Evolutionary conservation across 2,113 vertebrate genomes (phyloP).

Genomic region (Numenius arquata): DNA sequence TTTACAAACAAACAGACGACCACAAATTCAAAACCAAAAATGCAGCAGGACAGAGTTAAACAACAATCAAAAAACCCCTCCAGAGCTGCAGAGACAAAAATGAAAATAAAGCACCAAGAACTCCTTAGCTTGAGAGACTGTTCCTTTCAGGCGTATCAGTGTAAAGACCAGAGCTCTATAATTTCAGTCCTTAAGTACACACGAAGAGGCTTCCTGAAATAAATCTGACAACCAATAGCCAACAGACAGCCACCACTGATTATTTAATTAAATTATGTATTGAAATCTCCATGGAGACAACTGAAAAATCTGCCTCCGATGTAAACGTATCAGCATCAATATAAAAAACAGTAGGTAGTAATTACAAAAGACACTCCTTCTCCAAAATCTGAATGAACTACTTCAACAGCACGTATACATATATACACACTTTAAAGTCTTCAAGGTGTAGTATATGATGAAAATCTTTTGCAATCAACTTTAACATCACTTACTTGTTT

Average conservation of each 20-base stretch:
- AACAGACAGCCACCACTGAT: background rate
- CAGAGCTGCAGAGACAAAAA: background rate
- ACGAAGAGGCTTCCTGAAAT: background rate
- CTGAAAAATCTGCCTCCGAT: background rate
- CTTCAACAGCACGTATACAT: background rate
- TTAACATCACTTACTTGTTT: background rate
- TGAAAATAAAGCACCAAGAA: background rate
- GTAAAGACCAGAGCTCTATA: background rate
- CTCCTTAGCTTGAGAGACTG: background rate
- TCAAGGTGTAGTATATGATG: background rate
- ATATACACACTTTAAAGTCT: background rate
- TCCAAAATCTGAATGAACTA: background rate
- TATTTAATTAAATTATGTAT: background rate
- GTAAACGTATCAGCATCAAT: background rate
- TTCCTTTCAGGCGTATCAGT: background rate
- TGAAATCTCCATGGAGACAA: background rate
- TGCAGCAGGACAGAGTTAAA: background rate
- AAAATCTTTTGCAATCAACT: background rate
- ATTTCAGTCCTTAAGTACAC: background rate
- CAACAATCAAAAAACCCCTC: background rate
- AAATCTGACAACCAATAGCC: background rate
- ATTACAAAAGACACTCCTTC: background rate
- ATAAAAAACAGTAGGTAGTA: background rate
- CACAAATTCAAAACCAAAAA: background rate
- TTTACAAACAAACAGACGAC: background rate